Conservation (phyloP, 1,140 invertebrate genomes). For the Nymphalis io region DNA sequence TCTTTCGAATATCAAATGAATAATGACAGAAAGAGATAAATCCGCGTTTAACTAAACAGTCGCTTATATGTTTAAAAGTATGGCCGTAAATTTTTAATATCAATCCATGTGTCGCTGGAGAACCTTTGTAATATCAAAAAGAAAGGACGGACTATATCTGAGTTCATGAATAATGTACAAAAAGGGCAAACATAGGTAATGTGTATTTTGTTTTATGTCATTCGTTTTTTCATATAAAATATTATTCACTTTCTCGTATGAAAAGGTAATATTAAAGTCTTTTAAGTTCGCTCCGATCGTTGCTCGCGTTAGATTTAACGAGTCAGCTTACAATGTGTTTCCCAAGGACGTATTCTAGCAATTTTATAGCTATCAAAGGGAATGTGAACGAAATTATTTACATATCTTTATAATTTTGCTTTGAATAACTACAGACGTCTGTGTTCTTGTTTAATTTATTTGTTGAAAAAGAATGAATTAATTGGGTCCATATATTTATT, state of each 20-base stretch:
- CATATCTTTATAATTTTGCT: too few species aligned
- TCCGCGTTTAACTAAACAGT: too few species aligned
- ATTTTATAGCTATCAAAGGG: background rate
- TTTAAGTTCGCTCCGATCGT: conserved; percentile 20
- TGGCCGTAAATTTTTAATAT: conserved; percentile 9
- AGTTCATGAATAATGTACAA: conserved; percentile 34
- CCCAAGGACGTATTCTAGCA: conserved; percentile 11
- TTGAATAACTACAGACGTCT: too few species aligned
- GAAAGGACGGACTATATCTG: conserved; percentile 18
- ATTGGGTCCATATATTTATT: too few species aligned
- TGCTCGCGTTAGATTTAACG: conserved; percentile 20
- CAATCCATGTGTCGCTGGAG: conserved; percentile 14
- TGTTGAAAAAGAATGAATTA: too few species aligned
- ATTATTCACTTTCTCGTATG: conserved; percentile 24
- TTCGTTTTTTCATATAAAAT: conserved; percentile 17
- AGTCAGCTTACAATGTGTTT: conserved; percentile 14
- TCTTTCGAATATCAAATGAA: too few species aligned
- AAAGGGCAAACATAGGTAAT: conserved; percentile 22
- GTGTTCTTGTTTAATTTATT: too few species aligned
- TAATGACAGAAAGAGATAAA: too few species aligned
- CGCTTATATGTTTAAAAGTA: too few species aligned
- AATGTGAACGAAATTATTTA: too few species aligned
- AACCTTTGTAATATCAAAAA: conserved; percentile 16
- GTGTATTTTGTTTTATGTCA: conserved; percentile 13
- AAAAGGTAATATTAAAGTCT: conserved; percentile 21